Evolutionary conservation across 2,113 vertebrate genomes (phyloP).

Genomic region (Pangasianodon gigas): DNA sequence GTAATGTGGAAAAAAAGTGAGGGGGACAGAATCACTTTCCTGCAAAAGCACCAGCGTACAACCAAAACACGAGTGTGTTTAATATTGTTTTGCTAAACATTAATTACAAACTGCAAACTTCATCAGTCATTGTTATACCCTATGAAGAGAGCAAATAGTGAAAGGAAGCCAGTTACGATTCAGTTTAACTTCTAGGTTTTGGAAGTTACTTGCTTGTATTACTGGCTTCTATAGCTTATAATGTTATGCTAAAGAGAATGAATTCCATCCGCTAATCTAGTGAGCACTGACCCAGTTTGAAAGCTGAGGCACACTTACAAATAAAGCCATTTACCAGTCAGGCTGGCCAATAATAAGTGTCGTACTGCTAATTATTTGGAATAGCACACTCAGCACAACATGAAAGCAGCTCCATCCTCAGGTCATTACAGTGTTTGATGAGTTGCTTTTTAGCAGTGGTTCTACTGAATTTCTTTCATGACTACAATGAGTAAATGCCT

Average conservation of each 20-base stretch:
- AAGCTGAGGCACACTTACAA: not conserved
- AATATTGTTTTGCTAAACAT: not conserved
- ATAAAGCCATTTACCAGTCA: not conserved
- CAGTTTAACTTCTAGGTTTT: not conserved
- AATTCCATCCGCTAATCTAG: not conserved
- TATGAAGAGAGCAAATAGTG: not conserved
- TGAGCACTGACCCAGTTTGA: not conserved
- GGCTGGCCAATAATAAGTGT: not conserved
- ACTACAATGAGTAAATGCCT: not conserved
- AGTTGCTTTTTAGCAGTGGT: not conserved
- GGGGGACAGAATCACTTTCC: not conserved
- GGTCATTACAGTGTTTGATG: not conserved
- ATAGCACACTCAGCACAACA: not conserved
- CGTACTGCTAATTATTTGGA: not conserved
- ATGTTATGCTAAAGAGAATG: not conserved
- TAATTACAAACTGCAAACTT: not conserved
- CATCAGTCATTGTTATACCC: not conserved
- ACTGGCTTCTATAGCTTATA: not conserved
- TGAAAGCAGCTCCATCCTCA: not conserved
- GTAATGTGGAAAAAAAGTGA: not conserved
- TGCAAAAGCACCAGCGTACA: not conserved
- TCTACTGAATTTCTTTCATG: not conserved
- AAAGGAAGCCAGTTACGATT: not conserved
- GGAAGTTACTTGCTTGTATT: not conserved
- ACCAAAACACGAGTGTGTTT: not conserved